Conservation (phyloP, 2,797 vertebrate genomes). For the Phoebastria nigripes region DNA sequence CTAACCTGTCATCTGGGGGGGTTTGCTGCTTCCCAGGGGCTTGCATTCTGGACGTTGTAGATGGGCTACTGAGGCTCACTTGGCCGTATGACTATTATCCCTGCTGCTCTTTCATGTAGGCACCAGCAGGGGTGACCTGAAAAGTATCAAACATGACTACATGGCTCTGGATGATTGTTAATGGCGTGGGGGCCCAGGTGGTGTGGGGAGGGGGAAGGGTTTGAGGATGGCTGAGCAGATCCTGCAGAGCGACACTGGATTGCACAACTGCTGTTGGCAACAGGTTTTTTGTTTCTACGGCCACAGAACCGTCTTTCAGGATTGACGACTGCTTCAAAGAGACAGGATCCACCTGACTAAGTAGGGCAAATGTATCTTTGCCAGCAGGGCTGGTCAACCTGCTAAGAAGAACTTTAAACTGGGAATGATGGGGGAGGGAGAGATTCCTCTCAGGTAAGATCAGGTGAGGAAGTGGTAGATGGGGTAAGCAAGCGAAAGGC, state of each 20-base stretch:
- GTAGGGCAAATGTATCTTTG: background rate
- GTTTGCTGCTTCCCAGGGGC: background rate
- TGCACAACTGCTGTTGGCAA: background rate
- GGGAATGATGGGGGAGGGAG: background rate
- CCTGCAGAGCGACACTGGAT: background rate
- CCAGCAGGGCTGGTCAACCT: background rate
- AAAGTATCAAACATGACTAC: fast-evolving
- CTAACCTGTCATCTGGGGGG: background rate
- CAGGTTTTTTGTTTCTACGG: background rate
- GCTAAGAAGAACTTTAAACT: background rate
- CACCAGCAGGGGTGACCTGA: too few relatives aligned
- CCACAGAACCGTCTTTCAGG: background rate
- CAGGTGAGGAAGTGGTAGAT: background rate
- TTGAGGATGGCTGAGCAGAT: background rate
- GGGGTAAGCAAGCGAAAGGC: background rate
- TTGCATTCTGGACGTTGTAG: background rate
- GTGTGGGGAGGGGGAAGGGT: background rate
- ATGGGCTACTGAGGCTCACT: background rate
- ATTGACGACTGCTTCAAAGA: background rate
- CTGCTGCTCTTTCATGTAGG: background rate
- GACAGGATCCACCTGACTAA: background rate
- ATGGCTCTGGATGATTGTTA: background rate
- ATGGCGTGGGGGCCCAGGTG: background rate
- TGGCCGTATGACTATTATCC: fast-evolving
- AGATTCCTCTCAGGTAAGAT: background rate